Evolutionary conservation across 2,113 vertebrate genomes (phyloP), one percentile per base, ranked within the genome.

Genomic region (Lagenorhynchus albirostris): DNA sequence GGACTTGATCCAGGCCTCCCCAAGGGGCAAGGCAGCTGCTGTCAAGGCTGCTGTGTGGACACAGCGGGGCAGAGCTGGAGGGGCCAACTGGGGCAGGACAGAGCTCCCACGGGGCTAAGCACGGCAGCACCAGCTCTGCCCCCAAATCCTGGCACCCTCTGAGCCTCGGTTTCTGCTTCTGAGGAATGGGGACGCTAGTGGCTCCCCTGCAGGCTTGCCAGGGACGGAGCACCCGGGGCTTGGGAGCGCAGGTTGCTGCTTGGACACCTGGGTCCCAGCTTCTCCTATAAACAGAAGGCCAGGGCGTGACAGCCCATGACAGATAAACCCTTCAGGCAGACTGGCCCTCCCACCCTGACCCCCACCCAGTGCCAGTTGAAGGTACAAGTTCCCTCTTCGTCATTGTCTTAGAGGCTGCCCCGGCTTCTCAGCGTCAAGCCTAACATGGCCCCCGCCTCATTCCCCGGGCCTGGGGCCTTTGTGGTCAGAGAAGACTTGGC

Each of bases 91-190:
- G 33, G 55, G 44, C 65, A 20, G 70, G 38, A 68, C 63, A 36
- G 50, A 31, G 13, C 6, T 38, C 26, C 50, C 0, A 0, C 4
- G 9, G 73, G 25, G 23, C 11, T 6, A 53, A 2, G 71, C 0
- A 2, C 20, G 29, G 55, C 11, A 44, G 20, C 68, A 3, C 17
- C n/a, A 1, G 38, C 91, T 53, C 14, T 10, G 55, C 4, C 41
- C 53, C 21, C 38, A 29, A 26, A 31, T 41, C 85, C 80, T 21
- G 8, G 53, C 41, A 38, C 38, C 33, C 11, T 55, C 21, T 21
- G 17, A 80, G 50, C 62, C 73, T 65, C 25, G 1, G 15, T 53
- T 18, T 53, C 53, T 17, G 0, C 12, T 70, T 58, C 62, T 3
- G 77, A 68, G 60, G 58, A 36, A 36, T 12, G 41, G 38, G 62